These are phyloP conservation scores for Pandemis cinnamomeana DNA, from an alignment of 2,888 invertebrate genomes.

Conservation along the genomic window DNA sequence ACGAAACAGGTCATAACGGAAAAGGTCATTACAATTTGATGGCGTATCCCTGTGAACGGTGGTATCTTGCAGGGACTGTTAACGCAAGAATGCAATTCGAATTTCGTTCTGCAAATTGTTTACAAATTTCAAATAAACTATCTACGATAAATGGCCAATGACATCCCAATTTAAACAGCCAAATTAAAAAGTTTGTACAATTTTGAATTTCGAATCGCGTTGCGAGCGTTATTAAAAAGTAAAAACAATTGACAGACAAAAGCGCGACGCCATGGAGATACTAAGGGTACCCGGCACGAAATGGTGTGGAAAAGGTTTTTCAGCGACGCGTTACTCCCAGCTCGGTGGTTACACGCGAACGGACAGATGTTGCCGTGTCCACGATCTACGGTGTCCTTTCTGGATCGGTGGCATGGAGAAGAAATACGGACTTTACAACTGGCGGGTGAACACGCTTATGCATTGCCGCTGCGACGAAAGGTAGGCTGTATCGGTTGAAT, in stretches of 20 bases:
- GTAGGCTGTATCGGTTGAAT: conserved; percentile 70
- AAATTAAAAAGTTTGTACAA: background rate
- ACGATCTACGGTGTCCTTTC: conserved; percentile 93
- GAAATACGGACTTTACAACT: conserved; percentile 94
- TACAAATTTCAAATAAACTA: background rate
- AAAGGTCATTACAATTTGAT: conserved; percentile 50
- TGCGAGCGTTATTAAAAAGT: conserved; percentile 42
- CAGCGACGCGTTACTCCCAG: conserved; percentile 91
- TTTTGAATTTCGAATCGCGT: conserved; percentile 19
- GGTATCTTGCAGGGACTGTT: conserved; percentile 41
- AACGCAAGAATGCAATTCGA: conserved; percentile 21
- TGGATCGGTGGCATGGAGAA: conserved; percentile 93
- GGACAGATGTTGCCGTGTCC: conserved; percentile 94
- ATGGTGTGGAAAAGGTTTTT: conserved; percentile 96
- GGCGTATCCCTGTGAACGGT: conserved; percentile 22
- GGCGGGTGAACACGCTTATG: conserved; percentile 94
- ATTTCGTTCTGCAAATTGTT: conserved; percentile 36
- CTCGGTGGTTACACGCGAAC: conserved; percentile 93
- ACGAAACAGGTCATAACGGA: conserved; percentile 46
- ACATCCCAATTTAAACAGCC: background rate
- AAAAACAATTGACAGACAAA: conserved; percentile 65
- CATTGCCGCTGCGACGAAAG: conserved; percentile 97
- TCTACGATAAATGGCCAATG: background rate
- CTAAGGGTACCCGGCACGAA: conserved; percentile 95
- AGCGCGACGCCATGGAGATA: conserved; percentile 84